Conservation (phyloP, 2,888 invertebrate species). For the Gandaritis pyraliata region DNA sequence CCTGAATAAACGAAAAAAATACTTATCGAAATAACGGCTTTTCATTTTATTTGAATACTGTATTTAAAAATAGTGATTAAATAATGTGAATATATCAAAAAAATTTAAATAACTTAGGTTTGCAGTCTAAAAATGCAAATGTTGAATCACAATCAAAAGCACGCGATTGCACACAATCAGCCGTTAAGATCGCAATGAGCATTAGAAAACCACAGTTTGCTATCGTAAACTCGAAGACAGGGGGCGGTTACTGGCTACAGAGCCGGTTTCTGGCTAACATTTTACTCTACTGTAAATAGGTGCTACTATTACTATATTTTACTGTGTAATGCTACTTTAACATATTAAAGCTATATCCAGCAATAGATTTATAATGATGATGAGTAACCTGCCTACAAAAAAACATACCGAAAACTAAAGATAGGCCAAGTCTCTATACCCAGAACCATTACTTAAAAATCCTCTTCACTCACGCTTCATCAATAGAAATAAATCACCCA, state of each 20-base stretch:
- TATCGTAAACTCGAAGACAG: slow-evolving; percentile 65
- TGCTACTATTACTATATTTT: neutral
- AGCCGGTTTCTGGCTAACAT: slow-evolving; percentile 58
- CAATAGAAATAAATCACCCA: neutral
- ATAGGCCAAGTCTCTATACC: too few species aligned
- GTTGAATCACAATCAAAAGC: slow-evolving; percentile 42
- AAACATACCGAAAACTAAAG: too few species aligned
- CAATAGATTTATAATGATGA: too few species aligned
- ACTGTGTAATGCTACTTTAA: too few species aligned
- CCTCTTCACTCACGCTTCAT: neutral
- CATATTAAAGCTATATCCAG: too few species aligned
- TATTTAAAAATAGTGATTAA: too few species aligned
- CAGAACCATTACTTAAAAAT: too few species aligned
- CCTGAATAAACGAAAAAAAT: slow-evolving; percentile 36
- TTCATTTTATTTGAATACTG: neutral
- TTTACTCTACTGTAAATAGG: slow-evolving; percentile 68
- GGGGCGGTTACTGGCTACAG: slow-evolving; percentile 42
- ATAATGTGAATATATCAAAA: too few species aligned
- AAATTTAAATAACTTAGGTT: too few species aligned
- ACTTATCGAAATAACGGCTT: slow-evolving; percentile 2
- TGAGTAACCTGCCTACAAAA: too few species aligned
- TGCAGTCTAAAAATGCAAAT: slow-evolving; percentile 36
- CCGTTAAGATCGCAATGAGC: slow-evolving; percentile 54
- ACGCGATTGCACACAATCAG: slow-evolving; percentile 58
- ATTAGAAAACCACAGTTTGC: slow-evolving; percentile 59